Conservation (phyloP, 2,888 invertebrate species). For the Platycheirus rosarum region DNA sequence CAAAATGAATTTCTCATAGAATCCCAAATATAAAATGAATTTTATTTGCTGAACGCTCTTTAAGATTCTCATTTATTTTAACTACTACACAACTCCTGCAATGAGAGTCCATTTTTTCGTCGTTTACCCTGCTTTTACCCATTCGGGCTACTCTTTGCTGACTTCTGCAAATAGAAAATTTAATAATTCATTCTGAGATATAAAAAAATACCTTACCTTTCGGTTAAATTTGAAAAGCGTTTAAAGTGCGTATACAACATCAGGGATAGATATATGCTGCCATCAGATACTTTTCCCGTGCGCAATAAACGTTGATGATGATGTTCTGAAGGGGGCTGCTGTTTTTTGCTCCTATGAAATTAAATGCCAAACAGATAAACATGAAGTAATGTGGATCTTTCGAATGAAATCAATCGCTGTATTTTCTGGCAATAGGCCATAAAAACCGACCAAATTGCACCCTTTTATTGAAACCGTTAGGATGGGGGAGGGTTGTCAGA, state of each 20-base stretch:
- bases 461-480: conserved; percentile 47
- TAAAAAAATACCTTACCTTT: not conserved
- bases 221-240: conserved; percentile 43
- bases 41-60: not conserved
- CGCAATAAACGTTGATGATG: conserved; percentile 51
- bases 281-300: conserved; percentile 10
- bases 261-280: not conserved
- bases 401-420: conserved; percentile 60
- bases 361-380: conserved; percentile 57
- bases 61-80: not conserved
- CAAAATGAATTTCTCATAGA: too few species aligned
- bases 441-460: conserved; percentile 48
- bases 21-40: not conserved
- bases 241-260: conserved; percentile 56
- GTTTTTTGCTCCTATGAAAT: conserved; percentile 24
- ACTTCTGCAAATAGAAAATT: conserved; percentile 64
- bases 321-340: conserved; percentile 18
- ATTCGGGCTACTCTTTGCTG: not conserved
- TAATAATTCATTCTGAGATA: conserved; percentile 53
- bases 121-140: not conserved
- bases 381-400: conserved; percentile 25
- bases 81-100: not conserved
- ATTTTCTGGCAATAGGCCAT: conserved; percentile 26
- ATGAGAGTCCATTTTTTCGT: not conserved
- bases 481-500: conserved; percentile 10